Percentiles rank a stretch among this genome's conserved stretches.
Conservation (phyloP, 2,888 invertebrate genomes). For the Theretra japonica region DNA sequence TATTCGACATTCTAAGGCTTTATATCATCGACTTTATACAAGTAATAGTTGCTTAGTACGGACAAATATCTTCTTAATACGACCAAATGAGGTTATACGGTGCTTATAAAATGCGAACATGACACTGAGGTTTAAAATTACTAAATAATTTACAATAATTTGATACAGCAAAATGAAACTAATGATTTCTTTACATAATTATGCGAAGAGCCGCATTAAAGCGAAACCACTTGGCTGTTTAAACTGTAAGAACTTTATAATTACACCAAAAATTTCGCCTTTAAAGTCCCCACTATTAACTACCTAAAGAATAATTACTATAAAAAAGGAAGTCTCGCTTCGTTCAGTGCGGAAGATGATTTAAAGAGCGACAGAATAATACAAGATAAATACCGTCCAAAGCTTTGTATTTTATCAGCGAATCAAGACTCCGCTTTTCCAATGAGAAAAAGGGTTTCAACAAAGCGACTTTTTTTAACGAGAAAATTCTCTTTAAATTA, state of each 20-base stretch:
- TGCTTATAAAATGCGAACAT: no score
- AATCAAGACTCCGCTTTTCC: conserved; percentile 61
- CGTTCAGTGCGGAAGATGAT: conserved; percentile 44
- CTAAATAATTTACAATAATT: no score
- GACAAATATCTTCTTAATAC: no score
- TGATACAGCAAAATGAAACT: no score
- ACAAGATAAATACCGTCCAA: conserved; percentile 57
- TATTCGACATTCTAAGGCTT: no score
- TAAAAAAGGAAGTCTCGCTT: conserved; percentile 4
- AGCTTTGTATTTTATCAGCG: conserved; percentile 63
- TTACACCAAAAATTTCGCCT: background rate
- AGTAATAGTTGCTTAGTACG: no score
- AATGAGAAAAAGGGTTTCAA: conserved; percentile 58
- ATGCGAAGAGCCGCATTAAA: background rate
- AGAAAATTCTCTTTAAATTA: conserved; percentile 58
- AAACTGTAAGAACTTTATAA: background rate
- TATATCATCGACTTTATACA: no score
- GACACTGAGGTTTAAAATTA: no score
- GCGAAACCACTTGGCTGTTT: background rate
- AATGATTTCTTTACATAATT: background rate
- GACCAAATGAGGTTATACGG: no score
- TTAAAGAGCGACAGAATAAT: conserved; percentile 53
- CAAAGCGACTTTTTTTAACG: conserved; percentile 59
- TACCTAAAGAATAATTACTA: conserved; percentile 10
- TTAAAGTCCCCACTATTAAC: background rate